Conservation (phyloP, 2,113 vertebrate species). For the Alouatta palliata region DNA sequence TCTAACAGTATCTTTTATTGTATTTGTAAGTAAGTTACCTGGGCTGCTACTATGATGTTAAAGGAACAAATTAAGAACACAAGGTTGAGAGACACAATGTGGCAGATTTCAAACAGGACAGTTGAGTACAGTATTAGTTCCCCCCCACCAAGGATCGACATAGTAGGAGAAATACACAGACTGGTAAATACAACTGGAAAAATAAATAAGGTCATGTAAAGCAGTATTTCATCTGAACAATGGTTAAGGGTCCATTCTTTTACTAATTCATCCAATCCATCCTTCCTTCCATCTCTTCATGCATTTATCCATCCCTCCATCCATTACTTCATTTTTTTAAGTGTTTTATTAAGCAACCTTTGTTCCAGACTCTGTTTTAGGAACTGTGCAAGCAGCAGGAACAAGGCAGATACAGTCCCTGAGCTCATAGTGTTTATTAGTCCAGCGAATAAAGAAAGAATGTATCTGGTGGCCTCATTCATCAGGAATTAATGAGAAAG, state of each 20-base stretch:
- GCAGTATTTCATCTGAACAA: background rate
- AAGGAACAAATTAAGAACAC: background rate
- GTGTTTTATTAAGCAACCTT: background rate
- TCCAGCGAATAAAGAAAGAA: background rate
- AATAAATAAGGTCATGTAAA: background rate
- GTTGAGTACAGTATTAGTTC: background rate
- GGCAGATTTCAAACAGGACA: background rate
- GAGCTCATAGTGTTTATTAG: background rate
- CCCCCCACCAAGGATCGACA: background rate
- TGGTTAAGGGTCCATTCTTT: background rate
- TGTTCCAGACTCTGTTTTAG: background rate
- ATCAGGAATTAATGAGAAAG: background rate
- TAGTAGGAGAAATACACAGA: background rate
- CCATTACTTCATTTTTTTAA: background rate
- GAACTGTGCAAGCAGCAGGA: background rate
- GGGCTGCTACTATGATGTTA: background rate
- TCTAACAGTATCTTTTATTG: conserved; percentile 40
- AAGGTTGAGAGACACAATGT: background rate
- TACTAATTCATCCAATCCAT: too few species aligned
- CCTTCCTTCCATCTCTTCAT: background rate
- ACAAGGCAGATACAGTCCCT: background rate
- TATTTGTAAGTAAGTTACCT: conserved; percentile 50
- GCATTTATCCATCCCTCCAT: background rate
- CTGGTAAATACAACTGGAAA: background rate
- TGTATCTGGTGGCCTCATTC: background rate